A percentile compares a stretch with the other conserved stretches of the same genome.
These are phyloP conservation scores for Agapetus fuscipes DNA, from an alignment of 2,888 invertebrate species.

Conservation along the genomic window DNA sequence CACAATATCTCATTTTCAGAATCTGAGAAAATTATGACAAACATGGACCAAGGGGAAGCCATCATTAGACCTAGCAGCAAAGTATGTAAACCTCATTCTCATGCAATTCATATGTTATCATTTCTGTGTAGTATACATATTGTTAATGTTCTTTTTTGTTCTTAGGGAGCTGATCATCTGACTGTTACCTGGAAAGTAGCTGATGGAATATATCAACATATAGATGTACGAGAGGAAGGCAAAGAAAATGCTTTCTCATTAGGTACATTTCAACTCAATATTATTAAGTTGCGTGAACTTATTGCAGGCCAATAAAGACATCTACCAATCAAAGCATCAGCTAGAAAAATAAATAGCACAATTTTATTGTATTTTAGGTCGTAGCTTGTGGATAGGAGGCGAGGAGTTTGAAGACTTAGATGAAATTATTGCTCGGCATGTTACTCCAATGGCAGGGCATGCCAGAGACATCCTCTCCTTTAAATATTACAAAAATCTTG, in stretches of 20 bases:
- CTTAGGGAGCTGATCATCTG: slow-evolving; percentile 78
- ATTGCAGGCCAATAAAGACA: no score
- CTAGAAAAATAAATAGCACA: no score
- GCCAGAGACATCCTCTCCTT: slow-evolving; percentile 86
- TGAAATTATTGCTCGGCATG: slow-evolving; percentile 94
- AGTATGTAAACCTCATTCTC: slow-evolving; percentile 30
- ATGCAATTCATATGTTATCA: not conserved
- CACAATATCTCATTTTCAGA: slow-evolving; percentile 92
- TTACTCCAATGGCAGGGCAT: slow-evolving; percentile 93
- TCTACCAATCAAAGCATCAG: no score
- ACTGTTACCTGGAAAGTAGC: slow-evolving; percentile 99
- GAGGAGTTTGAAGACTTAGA: slow-evolving; percentile 98
- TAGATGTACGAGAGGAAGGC: slow-evolving; percentile 90
- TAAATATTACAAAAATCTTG: slow-evolving; percentile 77
- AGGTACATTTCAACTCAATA: slow-evolving; percentile 53
- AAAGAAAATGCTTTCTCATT: slow-evolving; percentile 95
- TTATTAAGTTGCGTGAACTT: no score
- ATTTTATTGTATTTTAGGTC: no score
- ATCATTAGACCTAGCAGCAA: slow-evolving; percentile 95
- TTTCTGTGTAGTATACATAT: not conserved
- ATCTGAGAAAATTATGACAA: slow-evolving; percentile 82
- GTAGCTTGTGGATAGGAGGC: slow-evolving; percentile 72
- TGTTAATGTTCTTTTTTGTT: slow-evolving; percentile 7
- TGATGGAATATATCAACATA: slow-evolving; percentile 90
- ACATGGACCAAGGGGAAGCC: slow-evolving; percentile 94